phyloP scores from a whole-genome alignment of 2,888 invertebrate species.

The Meloe dianella region DNA sequence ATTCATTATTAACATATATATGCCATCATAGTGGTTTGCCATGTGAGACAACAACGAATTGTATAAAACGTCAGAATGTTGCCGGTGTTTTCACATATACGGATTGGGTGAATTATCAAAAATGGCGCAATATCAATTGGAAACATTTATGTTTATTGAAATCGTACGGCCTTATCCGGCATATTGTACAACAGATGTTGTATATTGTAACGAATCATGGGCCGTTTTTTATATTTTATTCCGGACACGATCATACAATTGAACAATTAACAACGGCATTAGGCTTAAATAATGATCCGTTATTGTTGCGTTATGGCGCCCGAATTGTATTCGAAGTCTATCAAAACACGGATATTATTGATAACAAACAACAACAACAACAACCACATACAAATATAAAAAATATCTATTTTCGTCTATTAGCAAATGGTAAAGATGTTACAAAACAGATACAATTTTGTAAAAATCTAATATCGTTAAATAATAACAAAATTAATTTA shows the following conservation, averaged over 20 bases:
- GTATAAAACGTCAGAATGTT: conserved; percentile 68
- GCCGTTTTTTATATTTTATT: conserved; percentile 61
- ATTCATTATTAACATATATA: conserved; percentile 81
- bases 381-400: conserved; percentile 56
- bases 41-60: conserved; percentile 65
- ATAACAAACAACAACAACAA: conserved; percentile 43
- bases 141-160: conserved; percentile 72
- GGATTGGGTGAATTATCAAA: conserved; percentile 78
- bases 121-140: conserved; percentile 64
- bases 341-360: conserved; percentile 65
- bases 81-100: conserved; percentile 81
- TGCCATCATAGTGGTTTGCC: conserved; percentile 86
- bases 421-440: conserved; percentile 87
- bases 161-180: conserved; percentile 83
- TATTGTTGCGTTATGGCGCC: conserved; percentile 84
- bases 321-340: conserved; percentile 89
- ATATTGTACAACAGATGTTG: conserved; percentile 81
- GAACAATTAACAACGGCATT: conserved; percentile 83
- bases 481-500: conserved; percentile 62
- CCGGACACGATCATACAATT: conserved; percentile 91
- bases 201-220: conserved; percentile 66
- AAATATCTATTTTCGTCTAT: conserved; percentile 80
- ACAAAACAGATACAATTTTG: conserved; percentile 85
- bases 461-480: conserved; percentile 65
- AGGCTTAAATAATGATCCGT: conserved; percentile 70